Percentiles rank a stretch among this genome's conserved stretches.
Conservation (phyloP, 2,797 vertebrate genomes). For the Malurus leucopterus region DNA sequence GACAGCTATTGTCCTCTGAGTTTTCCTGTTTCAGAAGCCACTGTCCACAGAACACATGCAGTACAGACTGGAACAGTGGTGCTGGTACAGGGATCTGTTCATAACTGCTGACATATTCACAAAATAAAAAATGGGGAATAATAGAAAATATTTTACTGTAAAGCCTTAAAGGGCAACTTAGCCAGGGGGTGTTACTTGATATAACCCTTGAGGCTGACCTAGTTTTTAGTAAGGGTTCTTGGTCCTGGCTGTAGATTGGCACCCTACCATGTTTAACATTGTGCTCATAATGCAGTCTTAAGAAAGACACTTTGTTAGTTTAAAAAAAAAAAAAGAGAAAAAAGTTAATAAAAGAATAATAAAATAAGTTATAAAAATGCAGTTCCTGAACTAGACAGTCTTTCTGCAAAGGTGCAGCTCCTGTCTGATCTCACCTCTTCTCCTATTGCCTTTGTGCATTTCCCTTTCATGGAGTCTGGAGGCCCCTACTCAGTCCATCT, state of each 20-base stretch:
- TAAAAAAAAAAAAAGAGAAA: accelerated
- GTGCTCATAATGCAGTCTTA: not conserved
- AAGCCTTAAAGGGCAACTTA: not conserved
- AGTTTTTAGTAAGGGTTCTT: not conserved
- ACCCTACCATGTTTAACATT: not conserved
- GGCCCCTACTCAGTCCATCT: not conserved
- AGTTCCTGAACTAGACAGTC: not conserved
- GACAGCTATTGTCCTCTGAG: not conserved
- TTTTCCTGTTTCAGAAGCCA: not conserved
- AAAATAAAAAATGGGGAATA: not conserved
- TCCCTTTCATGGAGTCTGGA: not conserved
- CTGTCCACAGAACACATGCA: not conserved
- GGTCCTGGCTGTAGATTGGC: not conserved
- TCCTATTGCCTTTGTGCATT: not conserved
- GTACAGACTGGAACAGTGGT: not conserved
- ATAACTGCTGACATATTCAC: not conserved
- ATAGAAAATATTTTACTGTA: not conserved
- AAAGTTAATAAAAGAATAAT: not conserved
- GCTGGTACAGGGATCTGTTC: not conserved
- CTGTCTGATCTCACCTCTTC: not conserved
- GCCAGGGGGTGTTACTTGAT: not conserved
- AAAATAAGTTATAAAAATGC: not conserved
- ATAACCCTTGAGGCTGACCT: not conserved
- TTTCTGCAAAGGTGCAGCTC: not conserved
- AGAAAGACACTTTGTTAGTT: not conserved